Evolutionary conservation across 2,113 vertebrate species (phyloP), one percentile per base, ranked within the genome.

Genomic region (Petaurus breviceps): DNA sequence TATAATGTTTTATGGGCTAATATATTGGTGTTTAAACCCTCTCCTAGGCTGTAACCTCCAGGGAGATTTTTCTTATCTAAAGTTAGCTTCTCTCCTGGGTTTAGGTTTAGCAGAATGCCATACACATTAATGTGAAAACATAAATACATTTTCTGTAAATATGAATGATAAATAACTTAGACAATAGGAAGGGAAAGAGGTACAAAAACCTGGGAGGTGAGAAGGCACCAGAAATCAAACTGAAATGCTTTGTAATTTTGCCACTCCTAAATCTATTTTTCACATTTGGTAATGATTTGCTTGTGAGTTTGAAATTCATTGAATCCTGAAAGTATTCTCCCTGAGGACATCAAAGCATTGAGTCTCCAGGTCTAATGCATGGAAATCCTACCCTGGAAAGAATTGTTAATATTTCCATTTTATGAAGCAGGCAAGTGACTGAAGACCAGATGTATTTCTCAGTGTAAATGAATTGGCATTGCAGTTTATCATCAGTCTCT

Each of bases 391-490:
- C 96, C 96, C 95, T 91, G 57, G 51, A 91, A 84, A 92, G 91
- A 55, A 90, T 53, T 97, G 90, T 50, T 91, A 92, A 94, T 90
- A 96, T 92, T 94, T 95, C 96, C 96, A 92, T 25, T 92, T 92
- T 94, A 96, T 89, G 96, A 93, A 94, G 53, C 93, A 53, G 50
- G 93, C 92, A 95, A 96, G 90, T 93, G 89, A 94, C 61, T 53
- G 94, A 96, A 96, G 94, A 50, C 68, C 92, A 96, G 95, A 97
- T 43, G 94, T 93, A 97, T 97, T 96, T 92, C 91, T 95, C 89
- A 96, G 90, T 92, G 93, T 94, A 97, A 97, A 97, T 96, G 96
- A 92, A 96, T 37, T 97, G 97, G 90, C 96, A 96, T 50, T 93
- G 94, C 94, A 1, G n/a, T 98, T 98, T 95, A 96, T 97, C 97